Base-by-base conservation (phyloP, 1,140 invertebrate genomes). In the Pogonomyrmex californicus region DNA sequence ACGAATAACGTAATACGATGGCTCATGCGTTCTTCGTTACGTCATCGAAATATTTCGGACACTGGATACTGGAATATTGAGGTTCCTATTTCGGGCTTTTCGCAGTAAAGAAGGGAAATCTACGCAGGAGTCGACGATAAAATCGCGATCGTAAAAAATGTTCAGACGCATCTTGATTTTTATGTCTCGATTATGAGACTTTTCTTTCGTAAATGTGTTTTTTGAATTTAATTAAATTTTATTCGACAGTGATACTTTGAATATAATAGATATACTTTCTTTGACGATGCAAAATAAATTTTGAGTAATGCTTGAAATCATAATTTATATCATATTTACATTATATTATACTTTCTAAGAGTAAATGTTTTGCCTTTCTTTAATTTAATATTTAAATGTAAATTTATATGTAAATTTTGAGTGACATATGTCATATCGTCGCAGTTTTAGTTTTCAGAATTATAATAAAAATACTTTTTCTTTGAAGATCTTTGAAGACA, bases 41-140 rank as follows among this genome's bases (percentile, higher is more conserved):
- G 71, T 89, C 89, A 89, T 85, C 77, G 87, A 86, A 78, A 87
- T 87, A 87, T 91, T 91, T 89, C 33, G 81, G 76, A 90, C 77
- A 23, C 23, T 23, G 23, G 70, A 82, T 83, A 47, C 38, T 23
- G 66, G 63, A 88, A 77, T 41, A 85, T 58, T 62, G 38, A 88
- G 70, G 49, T 41, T 73, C 14, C 17, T 66, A 49, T 73, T 56
- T 41, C 51, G n/a, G 54, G 33, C 12, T 88, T 66, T 6, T 73
- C 12, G 41, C 23, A 38, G 17, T 44, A 44, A 66, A 51, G 30
- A 60, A 60, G 23, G 6, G 44, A 63, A 85, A 76, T 73, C 17
- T 44, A 41, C 9, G 36, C 2, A 82, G 60, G 63, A 81, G 9
- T 3, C 49, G 38, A 9, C n/a, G 4, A 70, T 70, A 71, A 44